These are phyloP conservation scores for rat (Rattus norvegicus) DNA, from an alignment of 2,113 vertebrate species.

Conservation along the genomic window DNA sequence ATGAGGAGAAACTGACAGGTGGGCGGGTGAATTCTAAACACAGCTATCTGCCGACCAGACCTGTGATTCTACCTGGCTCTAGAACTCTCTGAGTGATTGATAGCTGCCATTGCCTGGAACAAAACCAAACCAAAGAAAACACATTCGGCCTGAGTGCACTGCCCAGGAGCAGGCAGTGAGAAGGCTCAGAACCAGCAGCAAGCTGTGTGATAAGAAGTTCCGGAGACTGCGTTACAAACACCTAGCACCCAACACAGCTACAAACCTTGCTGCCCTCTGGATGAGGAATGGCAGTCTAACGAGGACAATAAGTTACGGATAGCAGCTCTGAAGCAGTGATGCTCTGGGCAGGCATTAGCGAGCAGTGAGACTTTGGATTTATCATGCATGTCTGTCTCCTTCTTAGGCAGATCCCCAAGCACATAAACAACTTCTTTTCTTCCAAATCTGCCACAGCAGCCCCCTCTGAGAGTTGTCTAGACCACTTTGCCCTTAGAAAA, in stretches of 20 bases:
- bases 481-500: not conserved
- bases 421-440: slow-evolving; percentile 5
- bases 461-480: not conserved
- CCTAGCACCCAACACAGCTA: not conserved
- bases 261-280: not conserved
- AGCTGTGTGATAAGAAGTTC: slow-evolving; percentile 9
- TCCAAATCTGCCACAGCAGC: not conserved
- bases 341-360: not conserved
- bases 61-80: slow-evolving; percentile 24
- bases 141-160: slow-evolving; percentile 33
- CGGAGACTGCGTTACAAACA: slow-evolving; percentile 42
- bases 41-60: not conserved
- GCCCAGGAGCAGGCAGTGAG: slow-evolving; percentile 4
- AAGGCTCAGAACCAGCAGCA: slow-evolving; percentile 20
- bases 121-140: not conserved
- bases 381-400: not conserved
- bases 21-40: not conserved
- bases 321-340: not conserved
- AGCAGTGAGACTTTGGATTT: slow-evolving; percentile 50
- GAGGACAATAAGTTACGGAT: not conserved
- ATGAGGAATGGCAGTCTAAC: slow-evolving; percentile 44
- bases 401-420: not conserved
- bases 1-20: not conserved
- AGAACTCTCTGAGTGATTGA: not conserved
- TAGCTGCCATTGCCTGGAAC: slow-evolving; percentile 13